Percentiles rank a stretch among this genome's conserved stretches.
Evolutionary conservation across 2,113 vertebrate species (phyloP).

Genomic region (Ivindomyrus marchei): DNA sequence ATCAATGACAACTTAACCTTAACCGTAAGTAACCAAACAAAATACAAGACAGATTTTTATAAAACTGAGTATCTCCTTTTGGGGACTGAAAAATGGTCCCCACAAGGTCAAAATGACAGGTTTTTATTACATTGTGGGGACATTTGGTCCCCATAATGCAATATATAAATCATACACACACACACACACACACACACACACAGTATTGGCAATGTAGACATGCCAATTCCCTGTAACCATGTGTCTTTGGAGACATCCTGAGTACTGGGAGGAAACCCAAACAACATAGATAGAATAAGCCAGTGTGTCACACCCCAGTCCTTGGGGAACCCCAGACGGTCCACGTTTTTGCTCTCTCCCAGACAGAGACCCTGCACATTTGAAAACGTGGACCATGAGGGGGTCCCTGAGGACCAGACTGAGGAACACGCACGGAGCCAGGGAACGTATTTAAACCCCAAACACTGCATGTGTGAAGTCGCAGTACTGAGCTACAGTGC

Average conservation of each 20-base stretch:
- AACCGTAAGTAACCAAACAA: not conserved
- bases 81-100: not conserved
- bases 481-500: not conserved
- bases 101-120: not conserved
- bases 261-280: not conserved
- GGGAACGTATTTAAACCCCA: not conserved
- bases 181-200: not conserved
- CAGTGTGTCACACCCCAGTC: not conserved
- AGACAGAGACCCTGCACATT: not conserved
- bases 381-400: not conserved
- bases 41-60: not conserved
- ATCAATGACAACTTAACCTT: not conserved
- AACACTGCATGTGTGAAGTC: not conserved
- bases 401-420: not conserved
- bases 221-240: not conserved
- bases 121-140: not conserved
- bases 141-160: not conserved
- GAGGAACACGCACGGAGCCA: not conserved
- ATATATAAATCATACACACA: not conserved
- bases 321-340: not conserved
- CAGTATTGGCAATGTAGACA: not conserved
- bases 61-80: not conserved
- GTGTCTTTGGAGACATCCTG: not conserved
- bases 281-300: not conserved
- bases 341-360: not conserved